phyloP scores from a whole-genome alignment of 2,797 vertebrate genomes.

The Meda fulgida region DNA sequence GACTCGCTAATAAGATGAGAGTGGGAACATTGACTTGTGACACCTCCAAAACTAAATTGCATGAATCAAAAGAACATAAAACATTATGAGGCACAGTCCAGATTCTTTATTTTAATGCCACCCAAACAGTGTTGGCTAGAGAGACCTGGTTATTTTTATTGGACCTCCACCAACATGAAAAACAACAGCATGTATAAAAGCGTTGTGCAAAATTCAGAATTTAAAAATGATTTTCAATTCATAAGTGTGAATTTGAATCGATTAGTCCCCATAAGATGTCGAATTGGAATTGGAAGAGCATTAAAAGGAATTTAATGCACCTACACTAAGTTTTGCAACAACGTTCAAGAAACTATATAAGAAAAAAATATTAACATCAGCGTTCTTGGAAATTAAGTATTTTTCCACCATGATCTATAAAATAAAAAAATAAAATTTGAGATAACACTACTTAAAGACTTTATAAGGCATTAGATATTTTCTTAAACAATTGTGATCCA shows the following conservation, averaged over 20 bases:
- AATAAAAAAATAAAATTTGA: rapidly evolving
- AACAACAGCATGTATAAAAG: neutral
- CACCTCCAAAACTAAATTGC: neutral
- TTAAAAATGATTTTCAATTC: neutral
- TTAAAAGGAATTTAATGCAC: neutral
- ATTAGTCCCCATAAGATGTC: neutral
- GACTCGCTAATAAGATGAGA: slow-evolving; percentile 53
- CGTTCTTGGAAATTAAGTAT: too few relatives aligned
- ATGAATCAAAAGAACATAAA: neutral
- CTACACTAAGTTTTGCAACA: neutral
- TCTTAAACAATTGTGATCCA: too few relatives aligned
- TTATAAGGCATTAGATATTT: too few relatives aligned
- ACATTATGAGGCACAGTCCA: neutral
- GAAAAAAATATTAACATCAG: too few relatives aligned
- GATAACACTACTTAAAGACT: too few relatives aligned
- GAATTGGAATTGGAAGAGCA: neutral
- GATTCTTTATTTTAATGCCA: slow-evolving; percentile 8
- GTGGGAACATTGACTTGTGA: slow-evolving; percentile 36
- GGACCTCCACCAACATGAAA: neutral
- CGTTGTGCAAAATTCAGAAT: neutral
- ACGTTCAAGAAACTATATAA: too few relatives aligned
- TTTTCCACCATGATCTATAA: too few relatives aligned
- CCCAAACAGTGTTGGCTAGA: neutral
- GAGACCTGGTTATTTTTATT: neutral
- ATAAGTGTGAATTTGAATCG: neutral